A percentile compares a stretch with the other conserved stretches of the same genome.
Evolutionary conservation across 1,140 invertebrate genomes (phyloP).

Genomic region (Rhagoletis pomonella): DNA sequence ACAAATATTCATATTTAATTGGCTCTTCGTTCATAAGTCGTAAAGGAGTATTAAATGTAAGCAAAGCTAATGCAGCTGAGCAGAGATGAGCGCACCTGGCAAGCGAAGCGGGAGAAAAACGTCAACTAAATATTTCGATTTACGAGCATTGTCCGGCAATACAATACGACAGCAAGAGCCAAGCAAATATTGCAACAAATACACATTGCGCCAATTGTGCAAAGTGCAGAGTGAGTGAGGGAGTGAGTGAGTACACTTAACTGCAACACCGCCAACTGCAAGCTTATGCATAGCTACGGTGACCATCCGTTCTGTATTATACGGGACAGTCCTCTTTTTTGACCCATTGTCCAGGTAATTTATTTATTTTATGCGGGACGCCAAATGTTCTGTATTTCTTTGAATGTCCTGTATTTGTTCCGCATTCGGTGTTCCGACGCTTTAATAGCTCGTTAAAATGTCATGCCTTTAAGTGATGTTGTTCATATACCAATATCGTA

Average conservation of each 20-base stretch:
- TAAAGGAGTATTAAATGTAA: constrained; percentile 37
- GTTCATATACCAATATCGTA: too few relatives aligned
- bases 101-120: neutral
- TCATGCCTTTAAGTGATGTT: too few relatives aligned
- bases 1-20: constrained; percentile 48
- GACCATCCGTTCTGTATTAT: too few relatives aligned
- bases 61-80: constrained; percentile 27
- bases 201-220: neutral
- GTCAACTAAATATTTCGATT: constrained; percentile 15
- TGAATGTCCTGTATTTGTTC: too few relatives aligned
- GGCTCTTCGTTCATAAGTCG: constrained; percentile 1
- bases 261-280: neutral
- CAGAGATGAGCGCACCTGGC: neutral
- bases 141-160: constrained; percentile 22
- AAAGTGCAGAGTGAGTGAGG: constrained; percentile 22
- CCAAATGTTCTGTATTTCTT: too few relatives aligned
- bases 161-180: neutral
- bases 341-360: too few relatives aligned
- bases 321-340: too few relatives aligned
- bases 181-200: neutral
- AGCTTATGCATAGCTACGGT: neutral
- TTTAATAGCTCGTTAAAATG: too few relatives aligned
- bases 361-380: too few relatives aligned
- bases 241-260: constrained; percentile 39
- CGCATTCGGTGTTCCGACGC: too few relatives aligned